Conservation (phyloP, 2,113 vertebrate genomes). For the Brachionichthys hirsutus region DNA sequence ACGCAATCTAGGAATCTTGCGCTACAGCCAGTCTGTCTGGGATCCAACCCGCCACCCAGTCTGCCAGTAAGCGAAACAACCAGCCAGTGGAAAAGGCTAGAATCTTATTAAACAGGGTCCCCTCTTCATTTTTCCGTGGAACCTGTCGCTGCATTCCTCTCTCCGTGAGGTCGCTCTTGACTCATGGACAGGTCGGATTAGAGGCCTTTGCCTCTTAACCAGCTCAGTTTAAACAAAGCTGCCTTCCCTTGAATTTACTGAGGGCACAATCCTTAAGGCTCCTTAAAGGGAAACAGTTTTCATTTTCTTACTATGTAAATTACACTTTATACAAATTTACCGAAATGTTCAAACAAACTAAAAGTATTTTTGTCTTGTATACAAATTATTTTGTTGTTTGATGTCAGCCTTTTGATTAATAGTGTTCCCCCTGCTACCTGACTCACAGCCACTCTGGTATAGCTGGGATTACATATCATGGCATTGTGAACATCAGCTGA, state of each 20-base stretch:
- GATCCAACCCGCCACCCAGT: conserved; percentile 45
- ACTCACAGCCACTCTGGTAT: not conserved
- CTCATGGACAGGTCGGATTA: conserved; percentile 49
- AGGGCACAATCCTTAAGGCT: conserved; percentile 32
- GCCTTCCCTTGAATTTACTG: conserved; percentile 17
- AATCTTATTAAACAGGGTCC: conserved; percentile 49
- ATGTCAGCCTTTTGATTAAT: not conserved
- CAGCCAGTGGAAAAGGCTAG: conserved; percentile 25
- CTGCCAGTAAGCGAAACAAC: conserved; percentile 32
- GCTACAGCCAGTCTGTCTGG: conserved; percentile 9
- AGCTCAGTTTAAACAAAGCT: conserved; percentile 44
- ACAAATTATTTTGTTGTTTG: no score
- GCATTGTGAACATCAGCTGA: not conserved
- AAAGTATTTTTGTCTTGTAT: not conserved
- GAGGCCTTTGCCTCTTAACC: conserved; percentile 33
- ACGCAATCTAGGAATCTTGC: conserved; percentile 16
- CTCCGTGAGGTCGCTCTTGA: conserved; percentile 61
- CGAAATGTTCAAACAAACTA: no score
- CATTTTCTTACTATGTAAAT: not conserved
- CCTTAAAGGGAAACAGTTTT: conserved; percentile 12
- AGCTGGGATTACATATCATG: not conserved
- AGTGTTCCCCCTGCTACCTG: not conserved
- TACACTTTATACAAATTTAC: conserved; percentile 1
- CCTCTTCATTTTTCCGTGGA: conserved; percentile 58
- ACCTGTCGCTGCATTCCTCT: conserved; percentile 67